Base-by-base conservation (phyloP, 37 sponge, comb jelly and placozoan genomes). In the Aplysina aerophoba region DNA sequence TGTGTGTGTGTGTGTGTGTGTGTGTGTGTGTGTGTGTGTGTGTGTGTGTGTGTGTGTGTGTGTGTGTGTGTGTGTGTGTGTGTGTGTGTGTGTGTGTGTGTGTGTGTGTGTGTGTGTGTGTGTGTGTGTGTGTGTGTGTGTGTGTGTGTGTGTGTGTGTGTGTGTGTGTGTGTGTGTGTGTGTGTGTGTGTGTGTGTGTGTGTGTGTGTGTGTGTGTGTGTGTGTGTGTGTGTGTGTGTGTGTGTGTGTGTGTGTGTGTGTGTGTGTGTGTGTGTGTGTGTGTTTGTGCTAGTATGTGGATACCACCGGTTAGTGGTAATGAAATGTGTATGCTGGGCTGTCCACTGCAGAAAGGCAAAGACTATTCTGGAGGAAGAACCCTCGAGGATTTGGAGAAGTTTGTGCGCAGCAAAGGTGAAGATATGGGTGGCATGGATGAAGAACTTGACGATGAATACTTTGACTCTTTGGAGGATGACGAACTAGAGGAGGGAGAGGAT, bases 291-390 rank as follows among this genome's bases (percentile, higher is more conserved):
- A n/a, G n/a, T n/a, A n/a, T n/a, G n/a, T n/a, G n/a, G n/a, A n/a
- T n/a, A n/a, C n/a, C n/a, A n/a, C n/a, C n/a, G n/a, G n/a, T n/a
- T n/a, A n/a, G 50, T 8, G 8, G 8, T 44, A 44, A 44, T 8
- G 8, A 44, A 44, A 8, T 44, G 50, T 44, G 6, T 44, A 8
- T 44, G 8, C 50, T 44, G 8, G 6, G 3, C 50, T 44, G 50
- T 28, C 27, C 11, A 27, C 63, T 27, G 31, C 54, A 75, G 78
- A 50, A 2, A 11, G 54, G 54, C 16, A 20, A 92, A 0, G 93
- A 97, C 81, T 97, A 95, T 73, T 83, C 28, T 58, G 97, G 97
- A 36, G 97, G 90, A 19, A 87, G 97, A 27, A 95, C 95, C 21
- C 77, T 95, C 37, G 96, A 92, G 2, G 96, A 92, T 40, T 84